These are phyloP conservation scores for Drosophila borborema DNA, from an alignment of 2,888 invertebrate species.

Conservation along the genomic window DNA sequence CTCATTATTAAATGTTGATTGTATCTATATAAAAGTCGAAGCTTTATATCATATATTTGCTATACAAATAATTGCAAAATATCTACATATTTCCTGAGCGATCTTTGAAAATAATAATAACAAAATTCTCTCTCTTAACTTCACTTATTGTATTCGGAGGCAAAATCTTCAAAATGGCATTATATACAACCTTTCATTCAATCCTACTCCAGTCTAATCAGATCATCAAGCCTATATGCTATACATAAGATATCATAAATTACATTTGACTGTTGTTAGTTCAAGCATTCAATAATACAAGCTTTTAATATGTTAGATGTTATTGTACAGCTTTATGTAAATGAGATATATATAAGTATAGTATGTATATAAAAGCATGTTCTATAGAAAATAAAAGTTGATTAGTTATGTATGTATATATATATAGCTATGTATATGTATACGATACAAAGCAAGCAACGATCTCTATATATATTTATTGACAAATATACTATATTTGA, in stretches of 20 bases:
- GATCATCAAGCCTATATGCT: constrained; percentile 64
- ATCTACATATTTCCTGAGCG: background rate
- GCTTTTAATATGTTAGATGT: constrained; percentile 34
- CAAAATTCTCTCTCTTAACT: too few species aligned
- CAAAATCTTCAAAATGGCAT: background rate
- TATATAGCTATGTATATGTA: background rate
- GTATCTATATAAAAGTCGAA: too few species aligned
- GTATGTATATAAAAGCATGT: constrained; percentile 37
- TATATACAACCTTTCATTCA: background rate
- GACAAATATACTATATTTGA: constrained; percentile 25
- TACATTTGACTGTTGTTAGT: constrained; percentile 61
- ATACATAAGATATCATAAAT: constrained; percentile 13
- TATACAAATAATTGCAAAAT: background rate
- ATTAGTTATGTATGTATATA: constrained; percentile 15
- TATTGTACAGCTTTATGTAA: constrained; percentile 42
- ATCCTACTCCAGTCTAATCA: background rate
- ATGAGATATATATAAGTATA: constrained; percentile 24
- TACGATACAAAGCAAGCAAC: constrained; percentile 60
- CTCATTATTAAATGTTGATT: too few species aligned
- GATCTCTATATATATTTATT: constrained; percentile 29
- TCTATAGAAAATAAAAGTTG: constrained; percentile 39
- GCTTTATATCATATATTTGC: background rate
- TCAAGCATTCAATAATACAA: constrained; percentile 67
- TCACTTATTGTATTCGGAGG: too few species aligned
- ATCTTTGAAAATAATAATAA: too few species aligned